Conservation (phyloP, 1,140 invertebrate genomes). For the Oscheius sp. region DNA sequence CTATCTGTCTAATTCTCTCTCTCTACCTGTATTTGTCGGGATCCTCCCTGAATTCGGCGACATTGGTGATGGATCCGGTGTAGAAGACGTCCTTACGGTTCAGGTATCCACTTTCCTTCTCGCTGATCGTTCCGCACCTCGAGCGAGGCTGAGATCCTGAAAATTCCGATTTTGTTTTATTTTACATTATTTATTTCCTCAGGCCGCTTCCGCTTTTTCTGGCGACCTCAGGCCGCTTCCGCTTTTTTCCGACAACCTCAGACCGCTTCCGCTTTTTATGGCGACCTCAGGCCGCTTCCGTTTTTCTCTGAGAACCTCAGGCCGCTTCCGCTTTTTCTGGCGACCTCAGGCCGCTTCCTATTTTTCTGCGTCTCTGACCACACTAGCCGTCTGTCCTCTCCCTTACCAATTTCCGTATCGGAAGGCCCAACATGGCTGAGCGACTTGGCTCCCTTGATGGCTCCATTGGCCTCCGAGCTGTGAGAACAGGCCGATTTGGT, state of each 20-base stretch:
- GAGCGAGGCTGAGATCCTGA: slow-evolving; percentile 13
- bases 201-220: no score
- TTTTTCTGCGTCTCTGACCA: no score
- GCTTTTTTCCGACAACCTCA: no score
- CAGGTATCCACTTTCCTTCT: slow-evolving; percentile 69
- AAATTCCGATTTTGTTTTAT: slow-evolving; percentile 24
- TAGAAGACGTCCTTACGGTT: slow-evolving; percentile 82
- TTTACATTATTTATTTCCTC: no score
- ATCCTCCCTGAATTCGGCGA: slow-evolving; percentile 65
- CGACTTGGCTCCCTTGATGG: neutral
- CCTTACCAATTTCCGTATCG: slow-evolving; percentile 16
- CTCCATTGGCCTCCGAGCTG: neutral
- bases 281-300: no score
- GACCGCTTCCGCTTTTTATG: no score
- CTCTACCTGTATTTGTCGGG: slow-evolving; percentile 34
- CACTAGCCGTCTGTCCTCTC: no score
- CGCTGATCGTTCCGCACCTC: slow-evolving; percentile 50
- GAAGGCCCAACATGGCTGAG: slow-evolving; percentile 8
- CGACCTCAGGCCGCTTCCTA: no score
- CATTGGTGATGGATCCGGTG: slow-evolving; percentile 74
- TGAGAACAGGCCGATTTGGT: neutral
- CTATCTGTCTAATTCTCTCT: neutral
- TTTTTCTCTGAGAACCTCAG: no score
- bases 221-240: no score
- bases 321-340: no score